A percentile compares a stretch with the other conserved stretches of the same genome.
Evolutionary conservation across 2,113 vertebrate species (phyloP).

Genomic region (Calyptomena viridis): DNA sequence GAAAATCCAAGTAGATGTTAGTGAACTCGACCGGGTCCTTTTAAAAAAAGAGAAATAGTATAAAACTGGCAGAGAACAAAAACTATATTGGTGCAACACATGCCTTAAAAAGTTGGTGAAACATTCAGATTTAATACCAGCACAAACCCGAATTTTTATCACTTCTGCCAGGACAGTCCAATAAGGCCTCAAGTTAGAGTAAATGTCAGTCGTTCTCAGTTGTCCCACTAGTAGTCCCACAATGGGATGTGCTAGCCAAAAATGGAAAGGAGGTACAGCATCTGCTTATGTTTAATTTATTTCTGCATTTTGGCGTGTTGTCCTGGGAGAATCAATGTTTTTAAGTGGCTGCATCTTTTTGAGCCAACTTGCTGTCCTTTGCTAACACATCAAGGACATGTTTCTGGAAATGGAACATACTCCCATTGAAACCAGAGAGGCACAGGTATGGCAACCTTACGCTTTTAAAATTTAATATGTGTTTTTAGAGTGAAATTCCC

Average conservation of each 20-base stretch:
- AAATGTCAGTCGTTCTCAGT: conserved; percentile 60
- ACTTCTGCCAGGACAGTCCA: conserved; percentile 55
- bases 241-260: conserved; percentile 53
- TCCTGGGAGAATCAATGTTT: conserved; percentile 61
- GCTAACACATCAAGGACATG: conserved; percentile 55
- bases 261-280: conserved; percentile 61
- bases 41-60: conserved; percentile 24
- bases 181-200: conserved; percentile 46
- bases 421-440: not conserved
- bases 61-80: not conserved
- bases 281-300: conserved; percentile 70
- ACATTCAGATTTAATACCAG: conserved; percentile 41
- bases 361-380: conserved; percentile 62
- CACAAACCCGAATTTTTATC: conserved; percentile 50
- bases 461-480: not conserved
- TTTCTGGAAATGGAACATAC: conserved; percentile 18
- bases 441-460: not conserved
- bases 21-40: conserved; percentile 38
- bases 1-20: not conserved
- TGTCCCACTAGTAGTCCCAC: conserved; percentile 52
- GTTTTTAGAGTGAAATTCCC: conserved; percentile 18
- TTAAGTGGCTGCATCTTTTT: conserved; percentile 65
- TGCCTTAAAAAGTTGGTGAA: not conserved
- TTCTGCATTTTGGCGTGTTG: conserved; percentile 60
- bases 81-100: not conserved